These are phyloP conservation scores for Eupsilia transversa DNA, from an alignment of 2,888 invertebrate species.

Conservation along the genomic window DNA sequence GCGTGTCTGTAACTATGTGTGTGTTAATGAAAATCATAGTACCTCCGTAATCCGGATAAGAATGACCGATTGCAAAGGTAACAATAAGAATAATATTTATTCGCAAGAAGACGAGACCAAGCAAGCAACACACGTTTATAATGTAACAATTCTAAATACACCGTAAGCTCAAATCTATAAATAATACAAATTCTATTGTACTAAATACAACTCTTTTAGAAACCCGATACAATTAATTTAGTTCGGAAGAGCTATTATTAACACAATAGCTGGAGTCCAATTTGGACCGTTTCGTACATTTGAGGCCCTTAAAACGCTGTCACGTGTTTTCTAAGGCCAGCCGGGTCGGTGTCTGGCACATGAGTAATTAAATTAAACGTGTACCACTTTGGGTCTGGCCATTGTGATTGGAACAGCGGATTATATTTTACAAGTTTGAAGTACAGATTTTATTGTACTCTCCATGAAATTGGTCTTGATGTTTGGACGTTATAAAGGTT, in stretches of 20 bases:
- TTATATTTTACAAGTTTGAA: not conserved
- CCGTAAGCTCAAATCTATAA: not conserved
- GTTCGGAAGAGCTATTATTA: conserved; percentile 33
- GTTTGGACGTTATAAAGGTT: not conserved
- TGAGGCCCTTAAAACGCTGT: conserved; percentile 57
- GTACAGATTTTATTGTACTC: not conserved
- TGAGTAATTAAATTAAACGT: conserved; percentile 74
- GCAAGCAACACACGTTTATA: not conserved
- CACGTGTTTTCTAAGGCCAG: conserved; percentile 70
- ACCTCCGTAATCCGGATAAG: too few relatives aligned
- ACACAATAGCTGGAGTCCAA: conserved; percentile 32
- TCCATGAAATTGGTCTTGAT: not conserved
- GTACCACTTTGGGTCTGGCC: conserved; percentile 61
- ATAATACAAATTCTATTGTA: conserved; percentile 5
- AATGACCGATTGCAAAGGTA: too few relatives aligned
- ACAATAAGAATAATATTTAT: too few relatives aligned
- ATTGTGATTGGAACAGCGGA: conserved; percentile 55
- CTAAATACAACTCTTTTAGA: conserved; percentile 12
- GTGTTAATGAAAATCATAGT: not conserved
- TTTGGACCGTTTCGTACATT: conserved; percentile 41
- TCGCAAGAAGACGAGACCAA: too few relatives aligned
- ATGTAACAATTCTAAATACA: not conserved
- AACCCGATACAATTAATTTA: conserved; percentile 13
- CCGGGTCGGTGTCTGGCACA: conserved; percentile 67
- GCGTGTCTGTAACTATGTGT: not conserved